A percentile compares a stretch with the other conserved stretches of the same genome.
Conservation (phyloP, 2,888 invertebrate species). For the Zaprionus obscuricornis region DNA sequence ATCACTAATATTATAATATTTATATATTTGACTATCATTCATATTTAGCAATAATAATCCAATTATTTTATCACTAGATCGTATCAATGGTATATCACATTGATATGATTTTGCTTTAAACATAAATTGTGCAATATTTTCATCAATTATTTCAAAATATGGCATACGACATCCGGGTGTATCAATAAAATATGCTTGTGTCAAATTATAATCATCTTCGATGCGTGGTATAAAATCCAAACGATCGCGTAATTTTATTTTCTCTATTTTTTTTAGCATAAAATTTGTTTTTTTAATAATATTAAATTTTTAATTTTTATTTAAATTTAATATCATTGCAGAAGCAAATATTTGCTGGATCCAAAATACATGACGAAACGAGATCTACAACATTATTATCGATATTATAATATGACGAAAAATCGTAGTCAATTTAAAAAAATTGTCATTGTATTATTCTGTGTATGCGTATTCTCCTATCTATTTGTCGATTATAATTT, state of each 20-base stretch:
- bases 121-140: conserved; percentile 79
- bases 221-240: conserved; percentile 80
- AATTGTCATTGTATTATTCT: conserved; percentile 76
- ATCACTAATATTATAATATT: conserved; percentile 71
- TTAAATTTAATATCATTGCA: conserved; percentile 35
- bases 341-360: conserved; percentile 80
- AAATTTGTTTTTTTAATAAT: neutral
- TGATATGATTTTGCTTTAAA: conserved; percentile 66
- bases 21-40: conserved; percentile 64
- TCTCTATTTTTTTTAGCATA: no score
- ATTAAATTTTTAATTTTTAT: neutral
- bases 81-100: conserved; percentile 73
- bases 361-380: conserved; percentile 82
- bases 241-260: conserved; percentile 76
- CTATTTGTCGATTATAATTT: conserved; percentile 82
- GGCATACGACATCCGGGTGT: conserved; percentile 83
- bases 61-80: conserved; percentile 61
- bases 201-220: conserved; percentile 77
- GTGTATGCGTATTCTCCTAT: conserved; percentile 81
- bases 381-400: conserved; percentile 80
- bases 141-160: conserved; percentile 79
- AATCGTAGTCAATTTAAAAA: conserved; percentile 79
- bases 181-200: conserved; percentile 81
- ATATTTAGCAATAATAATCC: conserved; percentile 73
- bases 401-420: conserved; percentile 79